phyloP scores from a whole-genome alignment of 1,140 invertebrate species.

The Antheraea pernyi region DNA sequence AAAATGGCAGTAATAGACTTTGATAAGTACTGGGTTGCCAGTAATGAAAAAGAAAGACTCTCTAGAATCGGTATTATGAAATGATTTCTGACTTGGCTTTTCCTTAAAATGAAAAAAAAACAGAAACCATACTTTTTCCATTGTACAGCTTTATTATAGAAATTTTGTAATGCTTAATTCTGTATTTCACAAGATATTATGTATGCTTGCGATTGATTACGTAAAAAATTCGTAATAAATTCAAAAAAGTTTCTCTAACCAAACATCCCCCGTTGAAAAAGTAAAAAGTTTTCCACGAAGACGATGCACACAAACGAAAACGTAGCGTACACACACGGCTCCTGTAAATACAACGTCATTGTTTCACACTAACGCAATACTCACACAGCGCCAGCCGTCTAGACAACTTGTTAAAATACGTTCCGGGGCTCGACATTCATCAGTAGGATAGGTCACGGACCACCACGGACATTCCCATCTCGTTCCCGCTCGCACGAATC shows the following conservation, averaged over 20 bases:
- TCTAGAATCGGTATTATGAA: too few species aligned
- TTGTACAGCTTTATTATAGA: too few species aligned
- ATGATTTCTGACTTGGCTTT: too few species aligned
- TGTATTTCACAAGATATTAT: too few species aligned
- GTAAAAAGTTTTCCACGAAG: neutral
- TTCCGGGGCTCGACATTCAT: slow-evolving; percentile 76
- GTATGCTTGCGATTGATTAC: too few species aligned
- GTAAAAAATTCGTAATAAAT: neutral
- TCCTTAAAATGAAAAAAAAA: too few species aligned
- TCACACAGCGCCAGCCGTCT: slow-evolving; percentile 58
- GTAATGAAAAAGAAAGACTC: too few species aligned
- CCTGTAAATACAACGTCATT: slow-evolving; percentile 1
- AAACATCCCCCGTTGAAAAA: neutral
- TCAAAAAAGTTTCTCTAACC: neutral
- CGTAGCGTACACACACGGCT: neutral
- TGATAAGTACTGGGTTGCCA: too few species aligned
- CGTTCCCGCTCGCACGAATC: slow-evolving; percentile 23
- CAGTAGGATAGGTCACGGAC: slow-evolving; percentile 78
- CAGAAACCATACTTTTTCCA: too few species aligned
- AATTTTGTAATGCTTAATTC: too few species aligned
- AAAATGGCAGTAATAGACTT: too few species aligned
- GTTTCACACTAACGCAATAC: slow-evolving; percentile 27
- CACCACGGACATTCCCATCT: slow-evolving; percentile 46
- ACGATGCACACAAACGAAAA: slow-evolving; percentile 37
- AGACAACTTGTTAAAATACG: slow-evolving; percentile 74